Base-by-base conservation (phyloP, 2,113 vertebrate genomes). In the Centropus unirufus region DNA sequence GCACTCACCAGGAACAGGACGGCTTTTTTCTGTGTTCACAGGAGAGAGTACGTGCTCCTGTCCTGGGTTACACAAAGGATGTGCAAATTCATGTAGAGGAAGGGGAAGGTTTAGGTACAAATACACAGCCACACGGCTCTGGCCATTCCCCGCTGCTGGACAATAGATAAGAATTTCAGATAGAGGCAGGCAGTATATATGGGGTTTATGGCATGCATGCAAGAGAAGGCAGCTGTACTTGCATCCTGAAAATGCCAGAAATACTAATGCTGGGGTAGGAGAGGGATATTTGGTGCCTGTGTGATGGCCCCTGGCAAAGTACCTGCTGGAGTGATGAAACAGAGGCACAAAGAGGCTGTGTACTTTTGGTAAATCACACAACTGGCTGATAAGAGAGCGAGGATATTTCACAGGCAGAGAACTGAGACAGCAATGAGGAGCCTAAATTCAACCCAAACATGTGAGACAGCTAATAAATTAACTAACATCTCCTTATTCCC, bases 381-480 rank as follows among this genome's bases (percentile, higher is more conserved):
- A 39, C 14, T 39, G 63, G 62, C 46, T 72, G 58, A 29, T 72
- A 54, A 68, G 70, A 87, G 11, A 82, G 51, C 76, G 16, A 57
- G 58, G 16, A 5, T 59, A 22, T 89, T 87, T 92, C 39, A 78
- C 34, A 78, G 58, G 20, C 69, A 57, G 44, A 90, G 72, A 78
- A 64, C 15, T 24, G 34, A 64, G 49, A 74, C 15, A 34, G 24
- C 6, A 9, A n/a, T 46, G 62, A 83, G 62, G 24, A 69, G 52
- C 52, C 52, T 78, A 64, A 81, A 73, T 87, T 22, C 85, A 88
- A 80, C 18, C 21, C 29, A 51, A 62, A 77, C 0, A 4, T 30
- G 27, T 22, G 66, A 82, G 69, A 76, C 46, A 83, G 54, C 16
- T 79, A 74, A 62, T 46, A 90, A 93, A 87, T 91, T 79, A 96